Evolutionary conservation across 2,888 invertebrate genomes (phyloP).

Genomic region (Heliconius ismenius): DNA sequence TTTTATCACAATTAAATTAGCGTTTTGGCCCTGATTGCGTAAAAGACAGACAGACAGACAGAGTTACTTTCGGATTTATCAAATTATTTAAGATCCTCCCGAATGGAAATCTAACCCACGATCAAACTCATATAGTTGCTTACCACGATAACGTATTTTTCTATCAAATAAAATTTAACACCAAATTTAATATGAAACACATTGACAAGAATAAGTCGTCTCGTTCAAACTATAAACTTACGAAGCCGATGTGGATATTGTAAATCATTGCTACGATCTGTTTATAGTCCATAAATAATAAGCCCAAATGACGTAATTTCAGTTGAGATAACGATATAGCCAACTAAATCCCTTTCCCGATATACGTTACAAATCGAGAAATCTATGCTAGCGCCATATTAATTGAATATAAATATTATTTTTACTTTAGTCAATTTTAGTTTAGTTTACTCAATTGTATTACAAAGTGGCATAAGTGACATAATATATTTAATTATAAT

Average conservation of each 20-base stretch:
- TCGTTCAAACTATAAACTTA: conserved; percentile 4
- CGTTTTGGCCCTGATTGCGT: too few relatives aligned
- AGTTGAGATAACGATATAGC: conserved; percentile 16
- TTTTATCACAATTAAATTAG: too few relatives aligned
- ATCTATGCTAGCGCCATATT: not conserved
- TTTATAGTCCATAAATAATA: conserved; percentile 36
- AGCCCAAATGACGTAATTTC: conserved; percentile 28
- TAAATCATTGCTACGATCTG: conserved; percentile 32
- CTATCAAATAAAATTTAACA: not conserved
- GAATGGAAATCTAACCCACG: not conserved
- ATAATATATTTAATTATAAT: too few relatives aligned
- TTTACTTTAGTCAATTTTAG: too few relatives aligned
- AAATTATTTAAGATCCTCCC: not conserved
- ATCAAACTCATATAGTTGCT: too few relatives aligned
- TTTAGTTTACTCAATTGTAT: too few relatives aligned
- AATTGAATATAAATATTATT: too few relatives aligned
- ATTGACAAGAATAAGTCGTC: conserved; percentile 8
- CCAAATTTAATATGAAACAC: not conserved
- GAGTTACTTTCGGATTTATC: too few relatives aligned
- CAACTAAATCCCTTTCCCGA: conserved; percentile 7
- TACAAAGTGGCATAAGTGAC: too few relatives aligned
- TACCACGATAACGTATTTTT: not conserved
- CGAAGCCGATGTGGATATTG: conserved; percentile 20
- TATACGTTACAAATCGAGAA: not conserved
- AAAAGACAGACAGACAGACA: too few relatives aligned